phyloP scores from a whole-genome alignment of 2,888 invertebrate genomes.

The Lamellibrachia columna region DNA sequence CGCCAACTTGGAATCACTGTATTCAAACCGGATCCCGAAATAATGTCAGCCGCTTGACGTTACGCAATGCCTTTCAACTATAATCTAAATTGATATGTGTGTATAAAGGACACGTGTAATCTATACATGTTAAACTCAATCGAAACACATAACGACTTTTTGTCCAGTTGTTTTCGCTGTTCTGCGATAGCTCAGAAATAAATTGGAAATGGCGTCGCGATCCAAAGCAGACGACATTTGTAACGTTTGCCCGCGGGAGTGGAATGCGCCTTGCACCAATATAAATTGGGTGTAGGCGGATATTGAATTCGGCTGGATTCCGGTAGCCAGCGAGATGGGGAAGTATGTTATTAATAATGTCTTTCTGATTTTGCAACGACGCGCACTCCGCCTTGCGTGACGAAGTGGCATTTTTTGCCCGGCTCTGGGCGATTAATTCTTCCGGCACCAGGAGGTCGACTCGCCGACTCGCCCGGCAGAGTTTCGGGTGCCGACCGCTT shows the following conservation, averaged over 20 bases:
- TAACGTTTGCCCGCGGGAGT: background rate
- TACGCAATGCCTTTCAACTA: background rate
- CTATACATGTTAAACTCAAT: background rate
- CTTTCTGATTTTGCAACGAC: background rate
- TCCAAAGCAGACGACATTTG: background rate
- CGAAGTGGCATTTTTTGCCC: background rate
- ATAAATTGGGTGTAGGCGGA: background rate
- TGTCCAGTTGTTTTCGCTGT: background rate
- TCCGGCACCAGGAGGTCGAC: background rate
- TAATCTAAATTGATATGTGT: background rate
- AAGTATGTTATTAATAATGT: conserved; percentile 12
- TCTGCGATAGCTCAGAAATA: background rate
- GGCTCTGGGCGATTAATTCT: background rate
- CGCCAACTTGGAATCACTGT: background rate
- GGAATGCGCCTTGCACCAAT: background rate
- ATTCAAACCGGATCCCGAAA: background rate
- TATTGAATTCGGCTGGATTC: background rate
- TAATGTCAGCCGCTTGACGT: background rate
- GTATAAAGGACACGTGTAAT: background rate
- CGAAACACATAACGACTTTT: background rate
- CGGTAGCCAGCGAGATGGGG: background rate
- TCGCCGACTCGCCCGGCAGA: background rate
- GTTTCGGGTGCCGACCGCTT: background rate
- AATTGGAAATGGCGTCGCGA: conserved; percentile 11
- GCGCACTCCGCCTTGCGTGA: background rate